Conservation (phyloP, 2,888 invertebrate species). For the Stenodera caucasica region DNA sequence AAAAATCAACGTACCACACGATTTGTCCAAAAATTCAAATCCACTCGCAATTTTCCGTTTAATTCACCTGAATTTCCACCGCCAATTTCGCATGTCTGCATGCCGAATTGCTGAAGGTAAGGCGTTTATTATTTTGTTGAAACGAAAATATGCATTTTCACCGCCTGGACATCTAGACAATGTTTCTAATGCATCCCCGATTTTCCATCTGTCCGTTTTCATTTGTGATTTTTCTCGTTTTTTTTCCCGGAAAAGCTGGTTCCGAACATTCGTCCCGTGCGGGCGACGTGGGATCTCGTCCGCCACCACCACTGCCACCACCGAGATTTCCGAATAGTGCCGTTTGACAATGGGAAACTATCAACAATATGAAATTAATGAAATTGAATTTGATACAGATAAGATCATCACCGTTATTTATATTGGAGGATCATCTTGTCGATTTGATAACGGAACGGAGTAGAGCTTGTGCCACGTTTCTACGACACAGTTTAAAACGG, state of each 20-base stretch:
- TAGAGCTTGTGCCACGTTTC: constrained; percentile 70
- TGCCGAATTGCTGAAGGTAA: no score
- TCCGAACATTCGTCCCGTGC: constrained; percentile 84
- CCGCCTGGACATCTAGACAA: no score
- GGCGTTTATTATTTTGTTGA: no score
- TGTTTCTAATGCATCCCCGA: no score
- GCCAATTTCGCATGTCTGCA: no score
- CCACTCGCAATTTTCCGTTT: no score
- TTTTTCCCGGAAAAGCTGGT: constrained; percentile 62
- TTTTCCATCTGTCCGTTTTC: neutral
- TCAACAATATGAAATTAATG: constrained; percentile 55
- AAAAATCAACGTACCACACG: no score
- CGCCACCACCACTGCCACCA: constrained; percentile 81
- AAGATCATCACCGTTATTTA: constrained; percentile 52
- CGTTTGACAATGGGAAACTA: constrained; percentile 80
- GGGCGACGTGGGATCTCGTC: constrained; percentile 68
- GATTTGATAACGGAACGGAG: constrained; percentile 61
- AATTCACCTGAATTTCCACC: no score
- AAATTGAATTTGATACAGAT: constrained; percentile 55
- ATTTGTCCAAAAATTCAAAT: no score
- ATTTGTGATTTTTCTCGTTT: constrained; percentile 34
- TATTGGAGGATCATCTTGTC: constrained; percentile 64
- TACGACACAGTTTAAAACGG: constrained; percentile 67
- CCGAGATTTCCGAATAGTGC: constrained; percentile 77
- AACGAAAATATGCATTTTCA: no score